Evolutionary conservation across 1,140 invertebrate genomes (phyloP), one percentile per base, ranked within the genome.

Genomic region (Sinonovacula constricta): DNA sequence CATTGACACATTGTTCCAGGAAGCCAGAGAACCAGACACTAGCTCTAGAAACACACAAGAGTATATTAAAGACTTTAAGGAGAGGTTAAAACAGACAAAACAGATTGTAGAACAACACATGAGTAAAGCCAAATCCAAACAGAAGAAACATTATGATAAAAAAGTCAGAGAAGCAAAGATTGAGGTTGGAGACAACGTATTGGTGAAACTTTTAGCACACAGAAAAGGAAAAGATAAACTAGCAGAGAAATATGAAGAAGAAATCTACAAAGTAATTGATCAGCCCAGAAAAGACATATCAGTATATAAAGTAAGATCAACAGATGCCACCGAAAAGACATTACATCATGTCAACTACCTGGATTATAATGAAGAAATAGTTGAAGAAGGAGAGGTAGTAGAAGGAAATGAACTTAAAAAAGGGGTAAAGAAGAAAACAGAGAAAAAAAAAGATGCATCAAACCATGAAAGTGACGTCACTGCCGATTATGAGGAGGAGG

Each of bases 161-260:
- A 57, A 57, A 26, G 28, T 7, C 18, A 57, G 28, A 7, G 5
- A 7, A 12, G 24, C 28, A 26, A 12, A 57, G 54, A 14, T 57
- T 7, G 24, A 57, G 54, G 24, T 22, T 7, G 24, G 54, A 18
- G 10, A 57, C 10, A 24, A 22, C 54, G 10, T 14, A 26, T 10
- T 57, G n/a, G 45, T 49, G 45, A 49, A 49, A n/a, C n/a, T n/a
- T n/a, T n/a, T n/a, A n/a, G n/a, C n/a, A n/a, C 24, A n/a, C 26
- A 24, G 34, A 5, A 49, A 72, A n/a, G 68, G 62, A 28, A 79
- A 70, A 36, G 60, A 79, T 26, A 79, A 59, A 24, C 31, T 79
- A 12, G 62, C 59, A 7, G 77, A 79, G n/a, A 39, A 26, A 15
- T 79, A 34, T 56, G 67, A 62, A n/a, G n/a, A 53, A 26, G 59